Conservation (phyloP, 2,113 vertebrate species). For the Carlito syrichta region DNA sequence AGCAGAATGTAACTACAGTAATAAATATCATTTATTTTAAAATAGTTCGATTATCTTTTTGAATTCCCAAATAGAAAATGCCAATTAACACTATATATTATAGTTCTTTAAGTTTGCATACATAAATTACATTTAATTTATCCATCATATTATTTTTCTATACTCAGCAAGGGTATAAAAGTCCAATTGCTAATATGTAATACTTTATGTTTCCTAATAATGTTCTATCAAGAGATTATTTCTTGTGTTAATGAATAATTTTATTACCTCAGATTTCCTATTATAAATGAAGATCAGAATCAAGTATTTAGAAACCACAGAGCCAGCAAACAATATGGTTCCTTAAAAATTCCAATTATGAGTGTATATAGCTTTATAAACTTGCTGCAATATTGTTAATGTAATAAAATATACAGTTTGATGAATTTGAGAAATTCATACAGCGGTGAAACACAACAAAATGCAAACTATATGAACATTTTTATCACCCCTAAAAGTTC, state of each 20-base stretch:
- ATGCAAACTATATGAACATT: background rate
- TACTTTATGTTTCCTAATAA: background rate
- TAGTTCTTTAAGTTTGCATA: background rate
- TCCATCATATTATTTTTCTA: background rate
- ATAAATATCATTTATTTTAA: too few species aligned
- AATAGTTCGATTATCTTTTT: background rate
- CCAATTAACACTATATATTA: background rate
- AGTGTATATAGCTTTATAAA: background rate
- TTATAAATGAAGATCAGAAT: background rate
- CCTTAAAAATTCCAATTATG: background rate
- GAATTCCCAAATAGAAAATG: background rate
- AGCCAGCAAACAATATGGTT: background rate
- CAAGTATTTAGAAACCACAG: background rate
- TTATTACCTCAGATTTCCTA: background rate
- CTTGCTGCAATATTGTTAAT: background rate
- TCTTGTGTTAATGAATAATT: background rate
- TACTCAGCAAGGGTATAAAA: background rate
- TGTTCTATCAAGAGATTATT: background rate
- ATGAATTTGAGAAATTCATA: background rate
- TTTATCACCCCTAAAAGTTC: background rate
- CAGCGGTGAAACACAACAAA: background rate
- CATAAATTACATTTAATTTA: background rate
- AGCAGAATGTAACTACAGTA: background rate
- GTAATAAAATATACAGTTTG: background rate
- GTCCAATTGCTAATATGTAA: background rate